Evolutionary conservation across 2,113 vertebrate genomes (phyloP), one percentile per base, ranked within the genome.

Genomic region (Condylura cristata): DNA sequence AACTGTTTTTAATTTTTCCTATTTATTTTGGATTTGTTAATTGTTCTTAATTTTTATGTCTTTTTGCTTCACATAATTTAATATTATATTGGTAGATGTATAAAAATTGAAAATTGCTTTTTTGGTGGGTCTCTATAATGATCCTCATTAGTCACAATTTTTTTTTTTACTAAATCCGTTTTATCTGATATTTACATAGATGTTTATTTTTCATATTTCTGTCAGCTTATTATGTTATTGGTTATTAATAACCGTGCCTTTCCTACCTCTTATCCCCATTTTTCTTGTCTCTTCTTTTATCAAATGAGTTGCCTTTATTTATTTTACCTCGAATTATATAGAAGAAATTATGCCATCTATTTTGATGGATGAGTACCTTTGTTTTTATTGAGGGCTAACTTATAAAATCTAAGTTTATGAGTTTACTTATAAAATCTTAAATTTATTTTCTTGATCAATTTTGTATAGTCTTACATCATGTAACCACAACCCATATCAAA

Each of bases 31-130:
- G 26, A 61, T 83, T 93, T 81, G 24, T 68, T 56, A 26, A 68
- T 90, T 88, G 78, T 9, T 94, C 18, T 63, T 78, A 81, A 60
- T 85, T 30, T 89, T 39, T 81, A 80, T 89, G 8, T 58, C 46
- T 32, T 90, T 76, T 90, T 86, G 53, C 14, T 92, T 56, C 58
- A 72, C 34, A 24, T 70, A 80, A 83, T 48, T 94, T 82, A 82
- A 87, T 11, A 72, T 65, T 87, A 32, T 58, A 76, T 71, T 82
- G 1, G 34, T 72, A 51, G 48, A 76, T 76, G 61, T 46, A 56
- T 86, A 61, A 56, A 87, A 46, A 53, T 85, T 44, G 63, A 79
- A 63, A 91, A 74, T 66, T 80, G 13, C 39, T 91, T 56, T 82
- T 90, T 51, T 86, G 24, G 17, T 82, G 44, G 71, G 65, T 74